Conservation (phyloP, 2,113 vertebrate genomes). For the Macaca fascicularis region DNA sequence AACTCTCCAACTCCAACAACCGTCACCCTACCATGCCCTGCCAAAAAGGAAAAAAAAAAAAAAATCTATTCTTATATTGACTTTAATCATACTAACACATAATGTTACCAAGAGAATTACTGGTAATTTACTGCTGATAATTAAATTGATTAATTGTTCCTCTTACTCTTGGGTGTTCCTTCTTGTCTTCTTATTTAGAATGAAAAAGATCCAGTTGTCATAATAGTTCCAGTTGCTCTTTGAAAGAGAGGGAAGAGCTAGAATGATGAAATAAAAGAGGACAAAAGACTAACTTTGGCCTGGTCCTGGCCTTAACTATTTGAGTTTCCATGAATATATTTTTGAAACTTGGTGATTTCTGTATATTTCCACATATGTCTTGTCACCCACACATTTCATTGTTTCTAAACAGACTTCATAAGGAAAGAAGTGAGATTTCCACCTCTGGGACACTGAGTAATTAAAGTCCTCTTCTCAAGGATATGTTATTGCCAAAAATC, state of each 20-base stretch:
- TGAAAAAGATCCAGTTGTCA: slow-evolving; percentile 32
- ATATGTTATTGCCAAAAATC: not conserved
- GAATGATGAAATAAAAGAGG: not conserved
- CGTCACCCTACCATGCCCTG: not conserved
- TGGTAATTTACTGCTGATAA: slow-evolving; percentile 36
- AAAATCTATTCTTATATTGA: slow-evolving; percentile 20
- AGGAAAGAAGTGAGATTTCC: not conserved
- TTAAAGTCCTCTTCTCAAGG: not conserved
- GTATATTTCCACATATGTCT: not conserved
- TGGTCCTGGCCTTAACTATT: not conserved
- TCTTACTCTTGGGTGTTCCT: slow-evolving; percentile 48
- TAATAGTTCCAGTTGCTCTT: slow-evolving; percentile 42
- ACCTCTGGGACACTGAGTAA: not conserved
- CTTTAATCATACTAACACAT: slow-evolving; percentile 7
- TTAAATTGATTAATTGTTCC: slow-evolving; percentile 44
- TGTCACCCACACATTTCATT: not conserved
- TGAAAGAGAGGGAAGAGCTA: slow-evolving; percentile 20
- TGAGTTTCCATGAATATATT: not conserved
- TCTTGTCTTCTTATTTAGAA: slow-evolving; percentile 20
- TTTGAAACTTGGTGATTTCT: not conserved
- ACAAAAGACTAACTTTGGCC: not conserved
- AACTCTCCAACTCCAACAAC: not conserved
- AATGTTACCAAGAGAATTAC: not conserved
- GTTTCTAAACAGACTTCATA: not conserved
- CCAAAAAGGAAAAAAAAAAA: slow-evolving; percentile 35